Conservation (phyloP, 2,797 vertebrate species). For the Limosa lapponica region DNA sequence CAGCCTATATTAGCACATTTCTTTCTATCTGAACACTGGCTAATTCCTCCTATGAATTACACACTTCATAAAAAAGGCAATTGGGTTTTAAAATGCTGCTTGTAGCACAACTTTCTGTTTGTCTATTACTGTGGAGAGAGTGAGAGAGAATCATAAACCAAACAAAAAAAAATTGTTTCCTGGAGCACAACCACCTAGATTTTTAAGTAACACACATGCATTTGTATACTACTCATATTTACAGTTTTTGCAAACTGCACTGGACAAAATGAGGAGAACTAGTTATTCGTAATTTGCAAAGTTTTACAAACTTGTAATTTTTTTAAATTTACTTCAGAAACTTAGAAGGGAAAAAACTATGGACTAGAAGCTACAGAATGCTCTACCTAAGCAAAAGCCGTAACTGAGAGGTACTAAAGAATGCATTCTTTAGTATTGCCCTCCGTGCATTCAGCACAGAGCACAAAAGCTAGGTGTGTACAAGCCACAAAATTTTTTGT, state of each 20-base stretch:
- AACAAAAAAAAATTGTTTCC: background rate
- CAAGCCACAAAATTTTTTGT: background rate
- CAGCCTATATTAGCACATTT: background rate
- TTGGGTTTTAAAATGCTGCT: background rate
- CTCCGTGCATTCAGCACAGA: background rate
- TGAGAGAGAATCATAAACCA: background rate
- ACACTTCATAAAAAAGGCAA: background rate
- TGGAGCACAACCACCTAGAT: background rate
- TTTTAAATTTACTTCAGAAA: background rate
- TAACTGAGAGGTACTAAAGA: background rate
- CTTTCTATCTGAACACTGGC: background rate
- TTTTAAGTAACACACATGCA: background rate
- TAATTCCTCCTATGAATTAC: background rate
- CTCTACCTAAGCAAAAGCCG: background rate
- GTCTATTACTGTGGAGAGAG: background rate
- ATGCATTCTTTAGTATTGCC: background rate
- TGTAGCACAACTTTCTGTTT: background rate
- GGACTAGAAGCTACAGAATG: background rate
- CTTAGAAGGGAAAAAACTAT: background rate
- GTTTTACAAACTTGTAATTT: background rate
- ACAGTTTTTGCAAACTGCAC: background rate
- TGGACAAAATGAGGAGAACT: background rate
- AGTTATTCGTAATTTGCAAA: background rate
- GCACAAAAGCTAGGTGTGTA: background rate
- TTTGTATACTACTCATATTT: background rate